phyloP scores from a whole-genome alignment of 2,888 invertebrate genomes.

The Chloroclystis v-ata region DNA sequence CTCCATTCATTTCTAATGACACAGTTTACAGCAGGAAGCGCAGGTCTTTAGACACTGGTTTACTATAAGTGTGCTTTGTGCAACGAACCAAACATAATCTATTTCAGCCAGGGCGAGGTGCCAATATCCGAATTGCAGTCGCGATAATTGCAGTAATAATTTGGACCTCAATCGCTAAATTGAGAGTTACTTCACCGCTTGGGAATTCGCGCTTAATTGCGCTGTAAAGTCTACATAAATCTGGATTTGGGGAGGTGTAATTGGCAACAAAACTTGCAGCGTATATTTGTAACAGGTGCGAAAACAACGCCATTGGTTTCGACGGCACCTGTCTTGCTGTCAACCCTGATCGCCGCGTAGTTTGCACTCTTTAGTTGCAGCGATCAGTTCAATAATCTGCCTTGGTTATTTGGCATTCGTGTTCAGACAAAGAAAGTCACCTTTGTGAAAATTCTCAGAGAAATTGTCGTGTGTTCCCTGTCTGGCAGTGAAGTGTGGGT shows the following conservation, averaged over 20 bases:
- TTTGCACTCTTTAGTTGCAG: slow-evolving; percentile 4
- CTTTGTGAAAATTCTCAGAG: slow-evolving; percentile 14
- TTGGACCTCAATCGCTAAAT: slow-evolving; percentile 4
- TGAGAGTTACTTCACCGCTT: neutral
- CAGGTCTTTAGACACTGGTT: slow-evolving; percentile 8
- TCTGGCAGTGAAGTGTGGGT: slow-evolving; percentile 7
- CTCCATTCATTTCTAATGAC: neutral
- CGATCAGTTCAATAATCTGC: slow-evolving; percentile 5
- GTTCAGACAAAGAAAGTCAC: slow-evolving; percentile 17
- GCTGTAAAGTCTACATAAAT: neutral
- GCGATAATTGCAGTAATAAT: slow-evolving; percentile 15
- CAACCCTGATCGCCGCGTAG: slow-evolving; percentile 1
- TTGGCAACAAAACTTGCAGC: slow-evolving; percentile 10
- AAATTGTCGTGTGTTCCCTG: slow-evolving; percentile 9
- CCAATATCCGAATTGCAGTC: slow-evolving; percentile 36
- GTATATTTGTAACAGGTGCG: slow-evolving; percentile 10
- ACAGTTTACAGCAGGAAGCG: neutral
- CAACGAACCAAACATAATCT: slow-evolving; percentile 37
- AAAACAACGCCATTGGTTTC: neutral
- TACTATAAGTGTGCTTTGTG: slow-evolving; percentile 8
- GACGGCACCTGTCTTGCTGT: slow-evolving; percentile 10
- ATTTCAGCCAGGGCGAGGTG: slow-evolving; percentile 37
- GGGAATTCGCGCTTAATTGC: neutral
- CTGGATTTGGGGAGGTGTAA: slow-evolving; percentile 1
- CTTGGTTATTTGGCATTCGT: slow-evolving; percentile 4